Evolutionary conservation across 2,113 vertebrate genomes (phyloP).

Genomic region (Craseonycteris thonglongyai): DNA sequence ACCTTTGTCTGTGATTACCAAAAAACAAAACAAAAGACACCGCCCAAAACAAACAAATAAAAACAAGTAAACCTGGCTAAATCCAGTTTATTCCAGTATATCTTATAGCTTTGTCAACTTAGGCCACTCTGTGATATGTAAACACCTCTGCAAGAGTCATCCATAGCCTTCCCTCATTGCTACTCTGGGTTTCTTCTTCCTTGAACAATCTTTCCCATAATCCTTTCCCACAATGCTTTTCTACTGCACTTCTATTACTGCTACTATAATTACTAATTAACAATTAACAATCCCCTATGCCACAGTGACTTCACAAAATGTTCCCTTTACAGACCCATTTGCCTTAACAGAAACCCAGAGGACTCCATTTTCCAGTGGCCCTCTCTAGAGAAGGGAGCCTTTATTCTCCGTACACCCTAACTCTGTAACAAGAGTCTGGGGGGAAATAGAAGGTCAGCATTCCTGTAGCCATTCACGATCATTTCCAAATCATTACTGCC

Average conservation of each 20-base stretch:
- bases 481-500: neutral
- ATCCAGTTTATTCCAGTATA: neutral
- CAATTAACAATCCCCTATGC: neutral
- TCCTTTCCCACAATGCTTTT: neutral
- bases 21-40: neutral
- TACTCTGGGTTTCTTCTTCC: neutral
- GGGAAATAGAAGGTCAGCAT: neutral
- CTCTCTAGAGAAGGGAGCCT: neutral
- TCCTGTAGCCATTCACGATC: neutral
- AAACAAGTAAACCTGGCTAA: neutral
- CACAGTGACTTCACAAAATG: constrained; percentile 11
- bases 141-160: neutral
- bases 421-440: neutral
- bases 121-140: neutral
- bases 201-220: neutral
- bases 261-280: constrained; percentile 7
- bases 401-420: neutral
- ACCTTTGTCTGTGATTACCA: neutral
- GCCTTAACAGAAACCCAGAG: constrained; percentile 5
- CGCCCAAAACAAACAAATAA: too few species aligned
- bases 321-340: neutral
- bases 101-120: neutral
- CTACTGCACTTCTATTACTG: neutral
- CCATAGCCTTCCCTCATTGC: neutral
- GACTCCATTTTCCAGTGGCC: neutral